A percentile compares a stretch with the other conserved stretches of the same genome.
These are phyloP conservation scores for Sebastes iracundus DNA, from an alignment of 2,797 vertebrate species.

Conservation along the genomic window DNA sequence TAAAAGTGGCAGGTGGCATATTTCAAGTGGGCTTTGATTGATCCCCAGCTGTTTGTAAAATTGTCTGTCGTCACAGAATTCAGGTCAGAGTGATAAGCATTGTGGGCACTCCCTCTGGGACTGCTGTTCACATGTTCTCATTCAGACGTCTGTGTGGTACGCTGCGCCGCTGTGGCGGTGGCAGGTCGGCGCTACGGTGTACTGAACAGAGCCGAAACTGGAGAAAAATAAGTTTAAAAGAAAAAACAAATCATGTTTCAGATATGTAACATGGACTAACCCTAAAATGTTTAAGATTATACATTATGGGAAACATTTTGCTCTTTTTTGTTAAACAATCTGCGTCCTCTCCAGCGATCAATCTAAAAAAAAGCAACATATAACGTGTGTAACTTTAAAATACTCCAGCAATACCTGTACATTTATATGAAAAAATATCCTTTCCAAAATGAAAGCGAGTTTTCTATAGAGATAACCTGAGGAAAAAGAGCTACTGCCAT, in stretches of 20 bases:
- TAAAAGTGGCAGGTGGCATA: conserved; percentile 87
- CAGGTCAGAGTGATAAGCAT: conserved; percentile 88
- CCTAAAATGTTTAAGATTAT: background rate
- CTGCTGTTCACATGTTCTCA: conserved; percentile 71
- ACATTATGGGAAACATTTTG: background rate
- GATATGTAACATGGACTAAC: background rate
- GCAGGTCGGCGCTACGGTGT: background rate
- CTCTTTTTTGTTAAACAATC: background rate
- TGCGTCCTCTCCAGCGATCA: background rate
- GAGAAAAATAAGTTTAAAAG: background rate
- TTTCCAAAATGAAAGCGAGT: background rate
- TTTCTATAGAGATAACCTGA: conserved; percentile 12
- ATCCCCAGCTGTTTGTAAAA: conserved; percentile 88
- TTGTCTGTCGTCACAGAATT: conserved; percentile 86
- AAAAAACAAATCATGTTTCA: background rate
- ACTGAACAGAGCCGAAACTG: background rate
- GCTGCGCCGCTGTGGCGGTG: background rate
- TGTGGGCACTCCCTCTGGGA: conserved; percentile 77
- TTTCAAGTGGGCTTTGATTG: conserved; percentile 86
- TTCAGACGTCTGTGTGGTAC: conserved; percentile 61
- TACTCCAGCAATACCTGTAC: background rate
- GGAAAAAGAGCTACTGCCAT: background rate
- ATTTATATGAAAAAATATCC: background rate
- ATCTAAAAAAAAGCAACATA: background rate
- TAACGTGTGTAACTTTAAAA: conserved; percentile 1